Base-by-base conservation (phyloP, 2,888 invertebrate species). In the Morinoia aosen region DNA sequence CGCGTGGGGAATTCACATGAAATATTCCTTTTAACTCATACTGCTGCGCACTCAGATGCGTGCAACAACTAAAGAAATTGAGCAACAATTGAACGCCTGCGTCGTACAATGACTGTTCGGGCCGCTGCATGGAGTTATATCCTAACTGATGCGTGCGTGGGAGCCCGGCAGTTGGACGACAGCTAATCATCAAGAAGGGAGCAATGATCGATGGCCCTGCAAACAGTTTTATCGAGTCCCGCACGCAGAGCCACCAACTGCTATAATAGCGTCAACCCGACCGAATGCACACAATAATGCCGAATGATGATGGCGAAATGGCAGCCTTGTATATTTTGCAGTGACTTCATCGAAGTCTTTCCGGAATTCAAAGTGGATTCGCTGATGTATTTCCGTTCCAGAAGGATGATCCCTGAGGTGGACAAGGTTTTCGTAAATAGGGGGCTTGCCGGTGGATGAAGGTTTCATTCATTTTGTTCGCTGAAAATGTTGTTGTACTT, bases 351-450 rank as follows among this genome's bases (percentile, higher is more conserved):
- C 76, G 76, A 76, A 76, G 76, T 76, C 76, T 33, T 76, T 76
- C 76, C 76, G 76, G 76, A 76, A 76, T 76, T 76, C 76, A 76
- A 76, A 76, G 76, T 76, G 76, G 76, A 76, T 76, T 76, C 76
- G 76, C 25, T 33, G 76, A 76, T 33, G 76, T 76, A 76, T 76
- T 76, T 76, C 76, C 76, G 76, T 33, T 33, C 33, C 76, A 25
- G 33, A 25, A 76, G 76, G 61, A 58, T 58, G 58, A 61, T 61
- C 61, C 19, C 12, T 61, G 19, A 61, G 61, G 61, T 48, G 48
- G 48, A 48, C 48, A 4, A 48, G 48, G 48, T 5, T 48, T 48
- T 48, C 48, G 48, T 48, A 48, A 48, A 48, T 48, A 48, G 33
- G 25, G 0, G 76, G 33, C 19, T 33, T 76, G 25, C 48, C 2